Evolutionary conservation across 2,888 invertebrate species (phyloP).

Genomic region (Ceratothoa steindachneri): DNA sequence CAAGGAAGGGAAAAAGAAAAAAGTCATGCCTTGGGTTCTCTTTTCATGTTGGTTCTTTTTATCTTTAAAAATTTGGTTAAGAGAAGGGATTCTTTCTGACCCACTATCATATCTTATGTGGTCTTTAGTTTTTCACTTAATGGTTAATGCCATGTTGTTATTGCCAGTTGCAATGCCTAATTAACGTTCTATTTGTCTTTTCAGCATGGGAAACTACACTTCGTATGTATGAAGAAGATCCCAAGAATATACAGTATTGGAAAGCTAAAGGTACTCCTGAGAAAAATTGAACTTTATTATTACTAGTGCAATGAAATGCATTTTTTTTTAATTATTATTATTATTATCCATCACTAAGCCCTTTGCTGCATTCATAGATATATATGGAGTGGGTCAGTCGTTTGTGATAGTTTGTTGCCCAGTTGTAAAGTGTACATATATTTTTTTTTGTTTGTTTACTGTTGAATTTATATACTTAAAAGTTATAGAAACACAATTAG

Average conservation of each 20-base stretch:
- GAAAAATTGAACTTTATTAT: not conserved
- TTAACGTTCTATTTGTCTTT: slow-evolving; percentile 9
- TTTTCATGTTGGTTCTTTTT: no score
- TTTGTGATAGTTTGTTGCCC: not conserved
- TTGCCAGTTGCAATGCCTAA: no score
- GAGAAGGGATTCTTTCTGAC: no score
- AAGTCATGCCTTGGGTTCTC: no score
- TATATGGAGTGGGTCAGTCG: not conserved
- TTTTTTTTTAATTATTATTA: not conserved
- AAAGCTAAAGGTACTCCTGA: slow-evolving; percentile 20
- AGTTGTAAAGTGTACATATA: not conserved
- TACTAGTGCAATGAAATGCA: not conserved
- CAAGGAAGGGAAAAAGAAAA: no score
- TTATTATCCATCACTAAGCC: no score
- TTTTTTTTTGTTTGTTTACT: not conserved
- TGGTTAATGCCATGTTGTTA: no score
- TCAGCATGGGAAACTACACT: slow-evolving; percentile 35
- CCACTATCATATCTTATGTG: no score
- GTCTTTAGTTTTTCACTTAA: no score
- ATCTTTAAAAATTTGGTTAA: no score
- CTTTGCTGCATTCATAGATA: no score
- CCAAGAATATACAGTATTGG: slow-evolving; percentile 43
- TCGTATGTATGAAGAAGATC: slow-evolving; percentile 33
- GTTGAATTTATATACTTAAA: not conserved
- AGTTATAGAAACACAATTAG: not conserved